Base-by-base conservation (phyloP, 2,888 invertebrate genomes). In the Mythimna lalbum region DNA sequence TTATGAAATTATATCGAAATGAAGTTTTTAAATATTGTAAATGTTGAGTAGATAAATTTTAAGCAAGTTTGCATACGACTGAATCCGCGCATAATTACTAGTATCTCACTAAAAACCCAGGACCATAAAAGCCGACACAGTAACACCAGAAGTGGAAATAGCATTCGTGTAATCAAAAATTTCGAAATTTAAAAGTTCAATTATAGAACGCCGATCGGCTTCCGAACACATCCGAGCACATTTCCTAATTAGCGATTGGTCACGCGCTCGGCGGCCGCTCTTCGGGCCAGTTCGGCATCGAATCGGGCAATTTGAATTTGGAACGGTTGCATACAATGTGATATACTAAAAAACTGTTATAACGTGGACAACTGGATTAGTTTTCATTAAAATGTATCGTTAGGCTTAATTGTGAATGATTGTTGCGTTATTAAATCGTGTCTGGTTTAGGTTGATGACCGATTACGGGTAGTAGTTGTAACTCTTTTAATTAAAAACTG, bases 201-300 rank as follows among this genome's bases (percentile, higher is more conserved):
- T 95, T 95, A 94, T 90, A 89, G 91, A 91, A 89, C 88, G 86
- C 86, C 91, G 92, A 94, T 94, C 93, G 93, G 95, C 95, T 96
- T 95, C 95, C 93, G 95, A 85, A 85, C 82, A 85, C 69, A 86
- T 83, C 83, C 81, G 92, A 93, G 92, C 93, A 93, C 94, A 93
- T 94, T 94, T 93, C 92, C 95, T 95, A 95, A 95, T 96, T 96
- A 95, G 93, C 95, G 94, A 96, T 96, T 96, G 94, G 95, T 93
- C 94, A 95, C 95, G 94, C 95, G 93, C 92, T 90, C 92, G 92
- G 90, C 89, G 91, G 92, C 92, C 92, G 88, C 90, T 91, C 90
- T 88, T 86, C 87, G 78, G 79, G 87, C 86, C 86, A 86, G 87
- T 93, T 91, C 88, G 89, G 92, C 93, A 93, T 91, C 88, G 92